Evolutionary conservation across 2,888 invertebrate genomes (phyloP).

Genomic region (Monoplex corrugatus): DNA sequence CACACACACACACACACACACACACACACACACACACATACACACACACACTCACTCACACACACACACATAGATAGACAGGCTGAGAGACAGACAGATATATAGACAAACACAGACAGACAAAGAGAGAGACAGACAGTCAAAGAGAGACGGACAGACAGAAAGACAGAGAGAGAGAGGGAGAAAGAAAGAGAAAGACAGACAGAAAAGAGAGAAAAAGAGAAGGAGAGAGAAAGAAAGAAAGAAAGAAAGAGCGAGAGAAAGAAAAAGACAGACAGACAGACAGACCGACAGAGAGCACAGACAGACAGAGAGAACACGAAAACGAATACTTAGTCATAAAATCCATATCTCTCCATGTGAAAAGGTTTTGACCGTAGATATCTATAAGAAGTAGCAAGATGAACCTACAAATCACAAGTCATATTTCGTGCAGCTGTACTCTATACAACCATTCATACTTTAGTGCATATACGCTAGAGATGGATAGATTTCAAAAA

Average conservation of each 20-base stretch:
- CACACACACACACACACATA: constrained; percentile 8
- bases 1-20: constrained; percentile 13
- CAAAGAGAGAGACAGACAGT: not conserved
- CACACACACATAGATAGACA: not conserved
- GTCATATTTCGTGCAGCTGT: too few relatives aligned
- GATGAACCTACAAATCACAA: too few relatives aligned
- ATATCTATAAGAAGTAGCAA: too few relatives aligned
- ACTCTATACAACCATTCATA: too few relatives aligned
- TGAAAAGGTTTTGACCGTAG: not conserved
- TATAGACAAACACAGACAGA: not conserved
- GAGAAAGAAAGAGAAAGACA: not conserved
- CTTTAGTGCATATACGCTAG: too few relatives aligned
- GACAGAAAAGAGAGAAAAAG: not conserved
- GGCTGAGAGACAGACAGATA: not conserved
- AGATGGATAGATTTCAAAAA: too few relatives aligned
- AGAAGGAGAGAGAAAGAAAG: not conserved
- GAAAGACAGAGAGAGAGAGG: not conserved
- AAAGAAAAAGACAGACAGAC: not conserved
- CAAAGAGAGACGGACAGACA: not conserved
- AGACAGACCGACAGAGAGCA: not conserved
- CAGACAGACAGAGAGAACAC: too few relatives aligned
- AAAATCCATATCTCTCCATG: too few relatives aligned
- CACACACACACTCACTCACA: constrained; percentile 1
- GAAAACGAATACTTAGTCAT: too few relatives aligned
- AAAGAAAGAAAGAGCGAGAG: not conserved